Conservation (phyloP, 2,797 vertebrate species). For the Avahi laniger region DNA sequence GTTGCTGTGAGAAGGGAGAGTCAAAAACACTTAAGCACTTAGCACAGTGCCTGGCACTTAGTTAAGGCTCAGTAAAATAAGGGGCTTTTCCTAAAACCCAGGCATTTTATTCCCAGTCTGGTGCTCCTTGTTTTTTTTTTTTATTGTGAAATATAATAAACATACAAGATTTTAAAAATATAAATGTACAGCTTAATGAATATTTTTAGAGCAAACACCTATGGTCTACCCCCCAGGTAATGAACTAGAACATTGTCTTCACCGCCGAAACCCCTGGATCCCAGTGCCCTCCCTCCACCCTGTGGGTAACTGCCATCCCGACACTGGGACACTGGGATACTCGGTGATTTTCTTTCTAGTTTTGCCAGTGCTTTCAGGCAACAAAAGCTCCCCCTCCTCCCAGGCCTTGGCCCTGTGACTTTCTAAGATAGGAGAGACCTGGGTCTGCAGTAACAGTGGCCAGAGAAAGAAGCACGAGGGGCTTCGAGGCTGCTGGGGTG, state of each 20-base stretch:
- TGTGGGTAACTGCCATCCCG: not conserved
- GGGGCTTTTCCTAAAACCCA: not conserved
- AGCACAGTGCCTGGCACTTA: not conserved
- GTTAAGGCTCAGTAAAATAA: not conserved
- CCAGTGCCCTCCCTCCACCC: not conserved
- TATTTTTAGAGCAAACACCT: not conserved
- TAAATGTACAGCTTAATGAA: not conserved
- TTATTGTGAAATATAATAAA: not conserved
- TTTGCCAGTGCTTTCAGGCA: not conserved
- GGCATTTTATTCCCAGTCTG: not conserved
- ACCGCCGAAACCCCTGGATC: too few relatives aligned
- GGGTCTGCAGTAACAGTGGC: not conserved
- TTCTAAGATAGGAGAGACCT: not conserved
- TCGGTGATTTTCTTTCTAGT: not conserved
- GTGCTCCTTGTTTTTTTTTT: not conserved
- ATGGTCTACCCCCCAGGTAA: not conserved
- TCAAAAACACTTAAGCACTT: not conserved
- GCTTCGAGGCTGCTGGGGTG: too few relatives aligned
- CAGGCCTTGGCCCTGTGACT: not conserved
- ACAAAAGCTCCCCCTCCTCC: not conserved
- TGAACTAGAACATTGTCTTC: not conserved
- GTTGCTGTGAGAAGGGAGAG: not conserved
- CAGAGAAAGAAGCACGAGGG: not conserved
- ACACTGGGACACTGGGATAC: not conserved
- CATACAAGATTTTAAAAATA: not conserved